These are phyloP conservation scores for Sylvilagus floridanus DNA, from an alignment of 2,797 vertebrate species.

Conservation along the genomic window DNA sequence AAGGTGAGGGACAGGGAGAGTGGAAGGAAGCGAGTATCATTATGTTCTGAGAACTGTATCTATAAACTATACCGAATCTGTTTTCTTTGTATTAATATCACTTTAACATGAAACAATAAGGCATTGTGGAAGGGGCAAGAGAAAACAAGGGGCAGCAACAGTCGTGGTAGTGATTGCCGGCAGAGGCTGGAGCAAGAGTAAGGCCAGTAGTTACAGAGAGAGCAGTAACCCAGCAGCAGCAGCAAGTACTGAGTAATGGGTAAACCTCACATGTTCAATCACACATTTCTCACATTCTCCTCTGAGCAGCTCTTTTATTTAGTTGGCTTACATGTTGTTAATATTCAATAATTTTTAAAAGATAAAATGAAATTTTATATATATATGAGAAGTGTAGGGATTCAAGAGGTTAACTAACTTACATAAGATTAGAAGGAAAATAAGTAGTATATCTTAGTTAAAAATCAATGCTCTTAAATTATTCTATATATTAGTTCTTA, in stretches of 20 bases:
- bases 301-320: background rate
- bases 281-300: background rate
- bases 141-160: too few species aligned
- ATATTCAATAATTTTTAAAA: background rate
- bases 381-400: background rate
- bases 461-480: background rate
- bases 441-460: background rate
- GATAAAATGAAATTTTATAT: background rate
- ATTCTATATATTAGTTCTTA: background rate
- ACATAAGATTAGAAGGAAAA: background rate
- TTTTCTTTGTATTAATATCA: too few species aligned
- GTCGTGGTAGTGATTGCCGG: too few species aligned
- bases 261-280: background rate
- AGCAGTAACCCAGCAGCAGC: background rate
- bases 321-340: background rate
- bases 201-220: background rate
- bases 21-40: too few species aligned
- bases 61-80: too few species aligned
- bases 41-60: too few species aligned
- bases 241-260: background rate
- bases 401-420: slow-evolving; percentile 1
- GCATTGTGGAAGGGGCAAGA: too few species aligned
- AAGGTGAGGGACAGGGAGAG: too few species aligned
- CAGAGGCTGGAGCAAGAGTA: rapidly evolving
- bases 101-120: too few species aligned